A percentile compares a stretch with the other conserved stretches of the same genome.
Conservation (phyloP, 2,888 invertebrate genomes). For the Drosophila stalkeri region DNA sequence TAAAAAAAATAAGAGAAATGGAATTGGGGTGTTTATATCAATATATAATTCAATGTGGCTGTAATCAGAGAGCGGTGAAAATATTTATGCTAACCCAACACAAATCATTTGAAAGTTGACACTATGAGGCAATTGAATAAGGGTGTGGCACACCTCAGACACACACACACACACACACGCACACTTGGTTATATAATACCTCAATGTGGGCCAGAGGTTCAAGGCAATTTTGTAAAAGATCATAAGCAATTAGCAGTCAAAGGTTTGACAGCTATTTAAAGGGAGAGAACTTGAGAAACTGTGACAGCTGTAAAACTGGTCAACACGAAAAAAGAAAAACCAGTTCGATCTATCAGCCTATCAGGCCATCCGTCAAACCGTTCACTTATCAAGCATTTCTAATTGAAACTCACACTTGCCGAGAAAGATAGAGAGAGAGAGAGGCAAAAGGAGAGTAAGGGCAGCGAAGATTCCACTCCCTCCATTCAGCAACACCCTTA, state of each 20-base stretch:
- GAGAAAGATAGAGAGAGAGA: background rate
- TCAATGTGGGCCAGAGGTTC: slow-evolving; percentile 61
- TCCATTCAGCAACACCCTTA: slow-evolving; percentile 42
- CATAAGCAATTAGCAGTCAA: slow-evolving; percentile 71
- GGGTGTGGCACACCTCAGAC: slow-evolving; percentile 22
- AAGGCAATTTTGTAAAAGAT: slow-evolving; percentile 65
- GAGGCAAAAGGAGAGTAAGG: background rate
- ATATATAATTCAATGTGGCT: slow-evolving; percentile 51
- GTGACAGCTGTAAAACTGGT: slow-evolving; percentile 55
- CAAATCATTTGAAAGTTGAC: slow-evolving; percentile 78
- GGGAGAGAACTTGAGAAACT: slow-evolving; percentile 59
- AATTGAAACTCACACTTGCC: slow-evolving; percentile 66
- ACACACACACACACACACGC: slow-evolving; percentile 10
- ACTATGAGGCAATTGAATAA: slow-evolving; percentile 65
- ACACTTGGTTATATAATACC: slow-evolving; percentile 60
- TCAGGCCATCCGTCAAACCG: slow-evolving; percentile 38
- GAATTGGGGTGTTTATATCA: slow-evolving; percentile 71
- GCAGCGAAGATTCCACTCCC: background rate
- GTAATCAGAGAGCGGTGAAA: slow-evolving; percentile 69
- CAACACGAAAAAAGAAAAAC: background rate
- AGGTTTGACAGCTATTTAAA: slow-evolving; percentile 34
- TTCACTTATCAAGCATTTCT: slow-evolving; percentile 51
- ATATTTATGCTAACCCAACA: slow-evolving; percentile 57
- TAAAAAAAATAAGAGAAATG: slow-evolving; percentile 23
- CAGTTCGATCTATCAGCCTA: slow-evolving; percentile 49